Base-by-base conservation (phyloP, 2,113 vertebrate genomes). In the Antechinus flavipes region DNA sequence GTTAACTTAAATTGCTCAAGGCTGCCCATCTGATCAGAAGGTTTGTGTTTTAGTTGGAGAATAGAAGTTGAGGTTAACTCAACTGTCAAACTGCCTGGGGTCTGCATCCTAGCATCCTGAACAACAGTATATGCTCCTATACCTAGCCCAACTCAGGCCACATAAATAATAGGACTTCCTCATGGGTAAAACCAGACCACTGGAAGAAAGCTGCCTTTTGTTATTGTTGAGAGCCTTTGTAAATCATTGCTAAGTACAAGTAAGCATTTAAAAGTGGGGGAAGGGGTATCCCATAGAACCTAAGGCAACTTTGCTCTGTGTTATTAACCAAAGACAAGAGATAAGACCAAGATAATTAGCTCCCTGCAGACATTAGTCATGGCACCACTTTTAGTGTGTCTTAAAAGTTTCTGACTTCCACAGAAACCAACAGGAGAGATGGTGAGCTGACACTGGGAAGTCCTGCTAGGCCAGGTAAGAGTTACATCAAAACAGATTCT, bases 161-260 rank as follows among this genome's bases (percentile, higher is more conserved):
- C 54, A 8, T 54, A 95, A 93, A 76, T 90, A 96, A 95, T 84
- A 58, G 54, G 92, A 25, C 11, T 42, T 94, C 7, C 42, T 35
- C 35, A 90, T 23, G 1, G 93, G 90, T 53, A 61, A 91, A 92
- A 10, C 49, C 53, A 42, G 47, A 76, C 54, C 22, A 23, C 53
- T 2, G 22, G 6, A 58, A 91, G 91, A 89, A 92, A 46, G 2
- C 90, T 54, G 49, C 24, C 52, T 95, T 94, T 89, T 42, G 27
- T 46, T 47, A 49, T 5, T 46, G 54, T 24, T 10, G 3, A 27
- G 50, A 91, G 42, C 24, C 89, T 46, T 68, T 93, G 89, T 52
- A 54, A 56, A 61, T 26, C 93, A 27, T 90, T 52, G 76, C 0
- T 30, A 47, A 94, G 56, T 47, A 91, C 30, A 49, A 46, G 8